phyloP scores from a whole-genome alignment of 2,888 invertebrate genomes.

The Deilephila elpenor region DNA sequence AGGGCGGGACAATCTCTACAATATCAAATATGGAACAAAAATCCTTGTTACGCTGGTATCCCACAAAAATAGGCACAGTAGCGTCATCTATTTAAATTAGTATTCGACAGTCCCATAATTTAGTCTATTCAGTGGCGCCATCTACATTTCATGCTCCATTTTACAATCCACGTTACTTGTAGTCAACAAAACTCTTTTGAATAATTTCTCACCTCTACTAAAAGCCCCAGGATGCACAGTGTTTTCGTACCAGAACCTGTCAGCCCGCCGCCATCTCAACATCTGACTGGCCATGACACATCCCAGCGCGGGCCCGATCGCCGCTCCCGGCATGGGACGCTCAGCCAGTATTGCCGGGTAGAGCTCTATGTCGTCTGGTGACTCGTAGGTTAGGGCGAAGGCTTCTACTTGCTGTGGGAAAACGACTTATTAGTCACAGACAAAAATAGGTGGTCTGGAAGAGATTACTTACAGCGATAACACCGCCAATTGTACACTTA shows the following conservation, averaged over 20 bases:
- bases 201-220: constrained; percentile 40
- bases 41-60: too few relatives aligned
- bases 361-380: constrained; percentile 93
- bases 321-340: constrained; percentile 89
- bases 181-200: too few relatives aligned
- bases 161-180: too few relatives aligned
- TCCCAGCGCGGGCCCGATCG: constrained; percentile 93
- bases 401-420: constrained; percentile 53
- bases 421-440: not conserved
- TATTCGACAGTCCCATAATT: not conserved
- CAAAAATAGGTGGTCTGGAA: too few relatives aligned
- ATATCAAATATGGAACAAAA: too few relatives aligned
- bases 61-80: not conserved
- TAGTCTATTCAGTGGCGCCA: too few relatives aligned
- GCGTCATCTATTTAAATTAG: not conserved
- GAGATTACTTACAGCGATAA: too few relatives aligned
- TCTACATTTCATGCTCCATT: too few relatives aligned
- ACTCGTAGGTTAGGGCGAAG: constrained; percentile 56
- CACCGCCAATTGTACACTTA: too few relatives aligned
- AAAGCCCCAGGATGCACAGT: constrained; percentile 46
- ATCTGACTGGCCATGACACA: constrained; percentile 94
- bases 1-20: too few relatives aligned
- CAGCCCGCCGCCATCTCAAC: constrained; percentile 90
- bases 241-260: constrained; percentile 89
- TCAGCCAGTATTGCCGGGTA: constrained; percentile 96